These are phyloP conservation scores for Buphagus erythrorhynchus DNA, from an alignment of 2,797 vertebrate species.

Conservation along the genomic window DNA sequence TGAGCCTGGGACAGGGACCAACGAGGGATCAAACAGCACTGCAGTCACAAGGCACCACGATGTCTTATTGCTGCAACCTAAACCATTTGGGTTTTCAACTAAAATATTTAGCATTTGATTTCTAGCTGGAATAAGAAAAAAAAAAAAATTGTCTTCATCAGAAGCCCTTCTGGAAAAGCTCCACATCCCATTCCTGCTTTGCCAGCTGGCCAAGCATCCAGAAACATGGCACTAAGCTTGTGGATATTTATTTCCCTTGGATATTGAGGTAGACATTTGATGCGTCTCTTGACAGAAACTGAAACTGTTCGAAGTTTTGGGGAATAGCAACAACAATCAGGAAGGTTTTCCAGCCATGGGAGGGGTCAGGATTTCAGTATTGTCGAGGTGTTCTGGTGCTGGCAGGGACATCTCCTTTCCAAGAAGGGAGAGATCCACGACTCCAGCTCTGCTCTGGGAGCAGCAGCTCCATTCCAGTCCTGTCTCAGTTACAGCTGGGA, in stretches of 20 bases:
- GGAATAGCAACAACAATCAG: rapidly evolving
- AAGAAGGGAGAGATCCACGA: not conserved
- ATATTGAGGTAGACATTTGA: not conserved
- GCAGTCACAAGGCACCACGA: not conserved
- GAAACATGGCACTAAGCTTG: slow-evolving; percentile 31
- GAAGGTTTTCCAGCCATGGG: not conserved
- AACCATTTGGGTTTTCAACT: slow-evolving; percentile 28
- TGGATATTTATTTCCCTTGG: slow-evolving; percentile 37
- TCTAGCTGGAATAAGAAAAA: not conserved
- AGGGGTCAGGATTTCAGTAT: not conserved
- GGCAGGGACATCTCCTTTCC: not conserved
- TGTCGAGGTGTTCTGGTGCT: not conserved
- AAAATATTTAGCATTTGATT: slow-evolving; percentile 62
- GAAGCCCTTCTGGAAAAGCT: slow-evolving; percentile 47
- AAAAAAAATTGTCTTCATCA: not conserved
- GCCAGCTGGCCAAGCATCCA: slow-evolving; percentile 38
- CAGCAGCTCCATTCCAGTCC: not conserved
- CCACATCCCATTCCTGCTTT: not conserved
- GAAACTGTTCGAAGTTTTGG: not conserved
- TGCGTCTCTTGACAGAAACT: not conserved
- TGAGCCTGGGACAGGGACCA: not conserved
- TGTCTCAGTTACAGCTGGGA: not conserved
- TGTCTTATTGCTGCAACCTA: not conserved
- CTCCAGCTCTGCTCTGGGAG: not conserved
- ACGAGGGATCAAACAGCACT: not conserved